Evolutionary conservation across 2,113 vertebrate genomes (phyloP).

Genomic region (Oryzias celebensis): DNA sequence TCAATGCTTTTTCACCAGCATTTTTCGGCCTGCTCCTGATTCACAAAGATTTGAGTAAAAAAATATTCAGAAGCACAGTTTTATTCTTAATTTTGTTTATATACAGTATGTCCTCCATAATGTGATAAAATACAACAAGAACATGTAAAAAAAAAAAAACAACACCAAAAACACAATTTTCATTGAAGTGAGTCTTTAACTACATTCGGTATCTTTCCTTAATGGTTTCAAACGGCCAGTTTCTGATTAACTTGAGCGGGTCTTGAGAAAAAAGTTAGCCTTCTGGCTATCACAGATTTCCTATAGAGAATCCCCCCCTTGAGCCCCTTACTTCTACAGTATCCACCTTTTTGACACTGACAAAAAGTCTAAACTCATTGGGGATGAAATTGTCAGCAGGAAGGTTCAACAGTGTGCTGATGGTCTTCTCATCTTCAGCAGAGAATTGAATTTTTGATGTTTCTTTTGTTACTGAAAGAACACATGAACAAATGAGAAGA

Average conservation of each 20-base stretch:
- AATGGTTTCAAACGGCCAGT: slow-evolving; percentile 21
- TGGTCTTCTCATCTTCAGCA: slow-evolving; percentile 32
- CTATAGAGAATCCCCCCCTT: not conserved
- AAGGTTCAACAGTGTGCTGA: slow-evolving; percentile 10
- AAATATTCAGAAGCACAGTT: too few relatives aligned
- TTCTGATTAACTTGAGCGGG: slow-evolving; percentile 46
- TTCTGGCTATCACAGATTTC: slow-evolving; percentile 29
- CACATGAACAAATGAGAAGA: slow-evolving; percentile 51
- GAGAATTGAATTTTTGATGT: slow-evolving; percentile 36
- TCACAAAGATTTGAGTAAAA: too few relatives aligned
- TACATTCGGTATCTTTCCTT: slow-evolving; percentile 12
- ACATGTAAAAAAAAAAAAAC: too few relatives aligned
- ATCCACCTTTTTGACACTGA: too few relatives aligned
- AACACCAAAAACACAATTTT: too few relatives aligned
- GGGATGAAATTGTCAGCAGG: slow-evolving; percentile 49
- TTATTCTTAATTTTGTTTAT: too few relatives aligned
- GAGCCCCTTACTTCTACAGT: not conserved
- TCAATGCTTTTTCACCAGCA: too few relatives aligned
- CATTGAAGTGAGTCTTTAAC: not conserved
- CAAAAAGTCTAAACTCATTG: too few relatives aligned
- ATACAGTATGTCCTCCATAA: too few relatives aligned
- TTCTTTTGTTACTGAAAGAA: slow-evolving; percentile 17
- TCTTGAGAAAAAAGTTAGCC: slow-evolving; percentile 38
- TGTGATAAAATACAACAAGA: too few relatives aligned
- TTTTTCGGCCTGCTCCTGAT: too few relatives aligned